Evolutionary conservation across 2,113 vertebrate species (phyloP), one percentile per base, ranked within the genome.

Genomic region (Ctenomys sociabilis): DNA sequence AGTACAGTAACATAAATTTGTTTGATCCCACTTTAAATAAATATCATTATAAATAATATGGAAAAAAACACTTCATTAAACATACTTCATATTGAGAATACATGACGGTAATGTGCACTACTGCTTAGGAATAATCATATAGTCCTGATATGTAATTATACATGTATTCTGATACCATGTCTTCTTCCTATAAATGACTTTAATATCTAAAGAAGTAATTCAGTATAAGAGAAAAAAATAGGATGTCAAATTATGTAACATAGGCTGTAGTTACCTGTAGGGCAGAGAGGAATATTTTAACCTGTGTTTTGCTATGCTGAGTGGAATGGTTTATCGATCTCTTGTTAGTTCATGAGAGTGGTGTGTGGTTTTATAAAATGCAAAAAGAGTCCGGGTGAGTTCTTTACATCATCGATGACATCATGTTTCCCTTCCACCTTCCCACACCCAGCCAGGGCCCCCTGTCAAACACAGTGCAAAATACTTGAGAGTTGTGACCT

Each of bases 191-290:
- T 45, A 59, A 57, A 86, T 89, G 35, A 0, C 68, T 37, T 66
- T 95, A 86, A 95, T 86, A n/a, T 37, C 81, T 78, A 90, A 91
- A 89, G 26, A 93, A 70, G 8, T n/a, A 84, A 94, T 57, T 57
- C 68, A 70, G 45, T 78, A 28, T 37, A 45, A 61, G n/a, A 84
- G 37, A 32, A 3, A 32, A 32, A 16, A 57, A 43, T 43, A 96
- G 45, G 26, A 90, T 81, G 64, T 72, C 35, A 30, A 54, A 63
- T 91, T 66, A 88, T 45, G 91, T 91, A 37, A 77, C 66, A 21
- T 80, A 84, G 45, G 52, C 63, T 96, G 9, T 30, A 89, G 16
- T 30, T 64, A 12, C 59, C n/a, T 73, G 3, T 40, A n/a, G 8
- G 22, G 24, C n/a, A 68, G 30, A 83, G 37, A 8, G 52, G 26